phyloP scores from a whole-genome alignment of 2,888 invertebrate genomes.

The Hydriomena furcata region DNA sequence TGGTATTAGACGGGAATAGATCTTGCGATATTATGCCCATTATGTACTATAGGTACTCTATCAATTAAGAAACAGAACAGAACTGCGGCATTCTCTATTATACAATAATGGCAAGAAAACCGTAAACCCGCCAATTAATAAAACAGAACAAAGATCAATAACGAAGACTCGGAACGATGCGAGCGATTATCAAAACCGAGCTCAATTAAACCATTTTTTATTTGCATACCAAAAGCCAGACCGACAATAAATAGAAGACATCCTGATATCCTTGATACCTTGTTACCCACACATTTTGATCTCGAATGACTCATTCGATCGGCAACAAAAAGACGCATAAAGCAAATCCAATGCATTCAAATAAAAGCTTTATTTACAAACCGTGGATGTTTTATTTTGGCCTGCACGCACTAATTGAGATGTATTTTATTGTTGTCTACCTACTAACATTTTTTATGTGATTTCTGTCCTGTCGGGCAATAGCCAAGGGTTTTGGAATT shows the following conservation, averaged over 20 bases:
- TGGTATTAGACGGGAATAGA: too few species aligned
- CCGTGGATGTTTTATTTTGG: conserved; percentile 33
- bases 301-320: conserved; percentile 62
- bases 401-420: conserved; percentile 47
- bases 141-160: conserved; percentile 16
- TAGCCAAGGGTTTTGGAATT: conserved; percentile 47
- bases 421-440: conserved; percentile 46
- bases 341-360: conserved; percentile 24
- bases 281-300: conserved; percentile 67
- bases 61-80: background rate
- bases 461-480: conserved; percentile 46
- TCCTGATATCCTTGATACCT: conserved; percentile 69
- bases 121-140: conserved; percentile 23
- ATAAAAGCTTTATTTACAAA: conserved; percentile 28
- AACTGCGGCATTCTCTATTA: too few species aligned
- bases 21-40: too few species aligned
- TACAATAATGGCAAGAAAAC: conserved; percentile 5
- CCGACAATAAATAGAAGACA: conserved; percentile 54
- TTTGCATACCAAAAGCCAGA: conserved; percentile 63
- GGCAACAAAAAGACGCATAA: conserved; percentile 38
- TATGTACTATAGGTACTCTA: too few species aligned
- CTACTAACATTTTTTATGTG: conserved; percentile 50
- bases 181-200: conserved; percentile 36
- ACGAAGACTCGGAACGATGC: conserved; percentile 20
- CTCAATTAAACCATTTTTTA: conserved; percentile 55